Conservation (phyloP, 2,113 vertebrate genomes). For the Solea senegalensis region DNA sequence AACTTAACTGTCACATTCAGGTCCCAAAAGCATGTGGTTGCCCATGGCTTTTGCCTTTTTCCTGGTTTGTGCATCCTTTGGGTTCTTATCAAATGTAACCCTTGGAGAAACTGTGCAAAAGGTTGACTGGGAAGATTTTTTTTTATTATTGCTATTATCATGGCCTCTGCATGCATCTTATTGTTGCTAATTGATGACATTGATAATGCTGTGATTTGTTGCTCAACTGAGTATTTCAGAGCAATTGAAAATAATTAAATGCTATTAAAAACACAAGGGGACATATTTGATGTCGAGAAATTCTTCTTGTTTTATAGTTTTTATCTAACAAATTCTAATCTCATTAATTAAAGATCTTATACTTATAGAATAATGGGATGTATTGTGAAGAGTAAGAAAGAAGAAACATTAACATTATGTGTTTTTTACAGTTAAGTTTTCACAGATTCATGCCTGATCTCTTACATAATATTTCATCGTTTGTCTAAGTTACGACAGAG, state of each 20-base stretch:
- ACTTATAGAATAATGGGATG: background rate
- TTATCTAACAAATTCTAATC: background rate
- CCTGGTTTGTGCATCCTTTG: conserved; percentile 18
- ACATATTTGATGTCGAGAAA: background rate
- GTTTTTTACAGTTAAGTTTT: background rate
- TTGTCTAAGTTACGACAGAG: too few species aligned
- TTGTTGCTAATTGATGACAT: conserved; percentile 47
- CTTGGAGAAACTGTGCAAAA: conserved; percentile 36
- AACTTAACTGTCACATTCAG: conserved; percentile 42
- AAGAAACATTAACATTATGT: too few species aligned
- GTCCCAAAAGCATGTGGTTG: conserved; percentile 35
- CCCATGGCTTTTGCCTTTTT: conserved; percentile 15
- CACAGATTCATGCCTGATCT: conserved; percentile 28
- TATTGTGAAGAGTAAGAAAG: too few species aligned
- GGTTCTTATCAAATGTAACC: conserved; percentile 34
- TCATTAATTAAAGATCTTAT: background rate
- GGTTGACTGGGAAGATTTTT: conserved; percentile 34
- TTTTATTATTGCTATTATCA: background rate
- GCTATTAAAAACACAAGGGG: background rate
- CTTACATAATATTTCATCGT: background rate
- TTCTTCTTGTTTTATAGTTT: background rate
- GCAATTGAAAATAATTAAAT: background rate
- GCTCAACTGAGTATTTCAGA: conserved; percentile 10
- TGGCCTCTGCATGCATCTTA: conserved; percentile 56
- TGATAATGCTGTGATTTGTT: conserved; percentile 25